Evolutionary conservation across 2,888 invertebrate genomes (phyloP).

Genomic region (Cetonia aurata): DNA sequence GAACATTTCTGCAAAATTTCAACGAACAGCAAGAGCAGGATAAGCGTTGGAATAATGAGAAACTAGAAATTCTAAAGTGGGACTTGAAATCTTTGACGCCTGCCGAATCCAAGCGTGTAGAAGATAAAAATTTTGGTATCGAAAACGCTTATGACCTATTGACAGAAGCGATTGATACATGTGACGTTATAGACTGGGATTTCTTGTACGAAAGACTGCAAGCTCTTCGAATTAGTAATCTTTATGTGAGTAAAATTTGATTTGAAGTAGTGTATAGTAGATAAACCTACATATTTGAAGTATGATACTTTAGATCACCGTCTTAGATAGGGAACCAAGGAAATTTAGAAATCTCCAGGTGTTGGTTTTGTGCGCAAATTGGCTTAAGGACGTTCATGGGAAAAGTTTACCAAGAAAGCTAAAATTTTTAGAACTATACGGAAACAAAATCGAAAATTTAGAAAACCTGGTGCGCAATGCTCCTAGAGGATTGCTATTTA

Average conservation of each 20-base stretch:
- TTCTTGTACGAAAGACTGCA: slow-evolving; percentile 54
- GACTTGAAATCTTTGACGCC: slow-evolving; percentile 52
- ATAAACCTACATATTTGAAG: not conserved
- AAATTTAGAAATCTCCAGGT: slow-evolving; percentile 65
- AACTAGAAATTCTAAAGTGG: slow-evolving; percentile 56
- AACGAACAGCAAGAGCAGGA: slow-evolving; percentile 57
- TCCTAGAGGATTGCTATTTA: slow-evolving; percentile 66
- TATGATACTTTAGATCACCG: slow-evolving; percentile 65
- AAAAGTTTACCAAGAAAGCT: slow-evolving; percentile 65
- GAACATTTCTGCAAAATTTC: slow-evolving; percentile 57
- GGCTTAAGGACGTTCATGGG: slow-evolving; percentile 62
- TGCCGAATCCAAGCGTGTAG: slow-evolving; percentile 51
- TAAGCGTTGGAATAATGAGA: slow-evolving; percentile 54
- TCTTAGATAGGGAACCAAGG: slow-evolving; percentile 22
- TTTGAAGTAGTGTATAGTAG: slow-evolving; percentile 1
- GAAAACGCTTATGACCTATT: slow-evolving; percentile 54
- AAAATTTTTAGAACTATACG: slow-evolving; percentile 67
- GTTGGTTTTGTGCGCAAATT: slow-evolving; percentile 68
- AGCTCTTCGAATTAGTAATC: slow-evolving; percentile 55
- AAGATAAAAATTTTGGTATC: slow-evolving; percentile 54
- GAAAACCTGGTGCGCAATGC: slow-evolving; percentile 60
- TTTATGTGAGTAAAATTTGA: slow-evolving; percentile 54
- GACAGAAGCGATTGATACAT: slow-evolving; percentile 53
- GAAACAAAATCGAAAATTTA: slow-evolving; percentile 66
- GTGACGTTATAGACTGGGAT: slow-evolving; percentile 55